Evolutionary conservation across 2,888 invertebrate species (phyloP), one percentile per base, ranked within the genome.

Genomic region (Labia minor): DNA sequence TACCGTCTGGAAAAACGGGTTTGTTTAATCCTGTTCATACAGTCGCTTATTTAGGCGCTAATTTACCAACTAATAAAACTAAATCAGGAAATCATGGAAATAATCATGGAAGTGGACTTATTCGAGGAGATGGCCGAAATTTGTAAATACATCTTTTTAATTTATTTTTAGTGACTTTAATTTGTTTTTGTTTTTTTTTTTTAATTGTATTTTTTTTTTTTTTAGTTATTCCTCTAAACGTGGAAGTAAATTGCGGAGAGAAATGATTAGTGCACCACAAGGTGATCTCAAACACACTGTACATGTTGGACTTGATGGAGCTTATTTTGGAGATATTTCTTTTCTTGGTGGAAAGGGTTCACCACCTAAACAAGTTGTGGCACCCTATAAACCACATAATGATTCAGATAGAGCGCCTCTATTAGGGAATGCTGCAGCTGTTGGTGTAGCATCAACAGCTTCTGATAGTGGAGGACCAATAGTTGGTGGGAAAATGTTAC

Each of bases 221-320:
- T 33, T 33, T 11, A 33, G 33, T 8, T 33, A 33, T 33, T 78
- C 80, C 0, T 79, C 79, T 1, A 75, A 77, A 67, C 74, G 80
- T 8, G 74, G 79, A 68, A 76, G 83, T 74, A 80, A 90, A 66
- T 81, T 95, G 67, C 84, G 90, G 68, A 87, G 92, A 8, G 91
- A 90, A 76, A 94, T 96, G 95, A 99, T 98, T 74, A 95, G 96
- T 64, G 88, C 91, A 69, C 98, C 99, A 0, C 95, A 97, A 77
- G 95, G 95, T 49, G 97, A 98, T 77, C 85, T 98, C 19, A 92
- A 95, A 74, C 99, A 99, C 77, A 98, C 95, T 0, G 87, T 87
- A 8, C 99, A 99, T 77, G 94, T 99, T 11, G 98, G 98, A 0
- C 82, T 95, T 62, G 98, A 99, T 77, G 98, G 98, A 0, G 94